Conservation (phyloP, 2,113 vertebrate genomes). For the Penelope pileata region DNA sequence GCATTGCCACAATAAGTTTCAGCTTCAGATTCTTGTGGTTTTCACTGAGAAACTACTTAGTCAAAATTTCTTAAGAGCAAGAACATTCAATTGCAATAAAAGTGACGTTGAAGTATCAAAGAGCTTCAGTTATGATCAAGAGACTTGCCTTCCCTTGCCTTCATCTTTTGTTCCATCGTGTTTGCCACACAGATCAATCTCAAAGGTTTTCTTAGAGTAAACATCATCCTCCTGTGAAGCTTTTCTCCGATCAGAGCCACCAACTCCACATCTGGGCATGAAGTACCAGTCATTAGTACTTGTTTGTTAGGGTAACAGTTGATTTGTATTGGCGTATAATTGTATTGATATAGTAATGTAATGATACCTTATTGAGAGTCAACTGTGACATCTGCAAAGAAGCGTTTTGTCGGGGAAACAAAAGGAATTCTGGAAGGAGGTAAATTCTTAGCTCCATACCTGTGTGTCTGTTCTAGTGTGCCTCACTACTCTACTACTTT, state of each 20-base stretch:
- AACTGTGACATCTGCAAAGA: background rate
- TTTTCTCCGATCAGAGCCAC: background rate
- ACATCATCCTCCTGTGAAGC: background rate
- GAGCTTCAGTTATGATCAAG: background rate
- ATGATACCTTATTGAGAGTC: background rate
- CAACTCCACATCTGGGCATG: background rate
- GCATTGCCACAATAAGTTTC: background rate
- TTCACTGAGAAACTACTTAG: background rate
- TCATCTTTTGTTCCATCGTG: background rate
- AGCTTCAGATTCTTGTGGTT: background rate
- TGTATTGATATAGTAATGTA: background rate
- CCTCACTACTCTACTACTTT: background rate
- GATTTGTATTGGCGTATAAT: background rate
- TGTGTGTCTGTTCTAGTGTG: background rate
- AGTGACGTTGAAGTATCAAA: background rate
- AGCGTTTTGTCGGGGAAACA: background rate
- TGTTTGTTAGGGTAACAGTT: background rate
- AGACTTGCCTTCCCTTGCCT: background rate
- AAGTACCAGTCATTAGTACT: background rate
- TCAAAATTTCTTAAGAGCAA: background rate
- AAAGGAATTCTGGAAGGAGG: background rate
- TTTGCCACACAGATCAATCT: background rate
- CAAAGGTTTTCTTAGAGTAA: background rate
- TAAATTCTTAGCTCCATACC: background rate
- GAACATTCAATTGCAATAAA: background rate